Conservation (phyloP, 2,888 invertebrate species). For the Anoplius nigerrimus region DNA sequence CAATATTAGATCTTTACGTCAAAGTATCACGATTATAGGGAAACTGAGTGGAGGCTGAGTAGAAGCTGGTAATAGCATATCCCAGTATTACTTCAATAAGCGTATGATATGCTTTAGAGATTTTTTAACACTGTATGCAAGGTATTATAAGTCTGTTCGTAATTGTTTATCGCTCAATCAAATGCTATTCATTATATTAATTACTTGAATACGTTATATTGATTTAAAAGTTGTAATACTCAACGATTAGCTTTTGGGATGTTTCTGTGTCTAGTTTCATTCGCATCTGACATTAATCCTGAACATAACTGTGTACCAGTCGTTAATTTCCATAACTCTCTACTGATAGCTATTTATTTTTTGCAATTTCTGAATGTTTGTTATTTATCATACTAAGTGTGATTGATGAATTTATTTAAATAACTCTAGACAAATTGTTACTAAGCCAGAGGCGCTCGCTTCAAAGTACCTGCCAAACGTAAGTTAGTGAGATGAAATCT, state of each 20-base stretch:
- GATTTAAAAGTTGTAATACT: constrained; percentile 53
- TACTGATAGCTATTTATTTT: background rate
- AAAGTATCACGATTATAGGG: constrained; percentile 8
- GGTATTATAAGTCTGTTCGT: background rate
- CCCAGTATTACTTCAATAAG: constrained; percentile 3
- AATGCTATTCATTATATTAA: too few relatives aligned
- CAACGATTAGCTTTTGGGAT: background rate
- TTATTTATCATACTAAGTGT: background rate
- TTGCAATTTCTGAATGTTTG: background rate
- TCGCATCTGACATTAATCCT: too few relatives aligned
- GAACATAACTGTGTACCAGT: too few relatives aligned
- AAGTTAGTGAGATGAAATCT: constrained; percentile 38
- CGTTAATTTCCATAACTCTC: too few relatives aligned
- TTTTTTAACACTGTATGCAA: constrained; percentile 48
- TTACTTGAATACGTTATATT: too few relatives aligned
- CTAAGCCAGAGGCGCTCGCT: constrained; percentile 62
- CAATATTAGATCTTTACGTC: constrained; percentile 56
- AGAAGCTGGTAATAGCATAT: background rate
- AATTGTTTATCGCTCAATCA: too few relatives aligned
- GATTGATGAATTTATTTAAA: constrained; percentile 12
- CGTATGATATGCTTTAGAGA: constrained; percentile 19
- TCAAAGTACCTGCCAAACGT: constrained; percentile 66
- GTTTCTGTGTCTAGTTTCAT: too few relatives aligned
- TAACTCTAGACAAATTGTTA: constrained; percentile 23
- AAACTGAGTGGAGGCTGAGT: constrained; percentile 11